phyloP scores from a whole-genome alignment of 2,888 invertebrate species.

The Zhengitettix transpicula region DNA sequence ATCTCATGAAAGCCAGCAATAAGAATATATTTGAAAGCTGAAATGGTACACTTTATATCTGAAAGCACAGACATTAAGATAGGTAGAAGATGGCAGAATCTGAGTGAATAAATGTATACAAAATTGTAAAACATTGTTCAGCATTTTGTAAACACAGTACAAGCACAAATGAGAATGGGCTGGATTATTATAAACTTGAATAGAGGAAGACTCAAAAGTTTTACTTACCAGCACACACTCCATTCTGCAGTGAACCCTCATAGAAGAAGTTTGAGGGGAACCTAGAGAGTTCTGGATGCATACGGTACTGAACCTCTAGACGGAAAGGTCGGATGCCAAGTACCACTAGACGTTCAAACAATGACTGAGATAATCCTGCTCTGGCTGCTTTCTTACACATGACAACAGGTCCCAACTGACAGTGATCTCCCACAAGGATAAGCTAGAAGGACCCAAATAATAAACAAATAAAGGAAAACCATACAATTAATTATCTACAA shows the following conservation, averaged over 20 bases:
- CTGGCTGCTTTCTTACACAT: slow-evolving; percentile 98
- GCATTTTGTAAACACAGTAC: no score
- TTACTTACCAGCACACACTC: slow-evolving; percentile 65
- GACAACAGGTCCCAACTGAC: slow-evolving; percentile 95
- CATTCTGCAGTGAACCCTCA: slow-evolving; percentile 96
- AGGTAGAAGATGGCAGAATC: no score
- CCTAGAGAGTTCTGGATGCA: slow-evolving; percentile 94
- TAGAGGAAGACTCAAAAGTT: no score
- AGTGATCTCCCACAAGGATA: slow-evolving; percentile 96
- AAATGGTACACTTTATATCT: neutral
- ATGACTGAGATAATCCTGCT: slow-evolving; percentile 90
- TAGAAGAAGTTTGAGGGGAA: slow-evolving; percentile 99
- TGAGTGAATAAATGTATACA: no score
- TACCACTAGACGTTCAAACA: slow-evolving; percentile 94
- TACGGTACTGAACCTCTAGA: slow-evolving; percentile 93
- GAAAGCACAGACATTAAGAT: neutral
- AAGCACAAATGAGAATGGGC: no score
- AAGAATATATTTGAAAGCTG: no score
- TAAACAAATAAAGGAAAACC: neutral
- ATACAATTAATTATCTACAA: neutral
- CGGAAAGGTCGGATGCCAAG: slow-evolving; percentile 93
- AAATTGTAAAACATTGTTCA: no score
- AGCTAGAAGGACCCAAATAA: slow-evolving; percentile 32
- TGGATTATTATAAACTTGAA: no score
- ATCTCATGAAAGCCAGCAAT: no score